These are phyloP conservation scores for Linnaemya tessellans DNA, from an alignment of 2,888 invertebrate species.

Conservation along the genomic window DNA sequence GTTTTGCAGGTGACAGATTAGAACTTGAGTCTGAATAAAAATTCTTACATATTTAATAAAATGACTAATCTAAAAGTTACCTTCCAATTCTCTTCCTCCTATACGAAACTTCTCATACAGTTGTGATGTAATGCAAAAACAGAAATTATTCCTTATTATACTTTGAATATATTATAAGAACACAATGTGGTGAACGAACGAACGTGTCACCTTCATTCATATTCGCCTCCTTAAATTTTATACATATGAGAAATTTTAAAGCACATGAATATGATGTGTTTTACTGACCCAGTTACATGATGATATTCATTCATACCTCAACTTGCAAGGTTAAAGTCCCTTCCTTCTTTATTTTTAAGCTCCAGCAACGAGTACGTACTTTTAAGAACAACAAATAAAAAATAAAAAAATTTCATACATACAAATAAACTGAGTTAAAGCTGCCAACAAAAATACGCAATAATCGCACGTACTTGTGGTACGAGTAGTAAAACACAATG, in stretches of 20 bases:
- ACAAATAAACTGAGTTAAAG: conserved; percentile 28
- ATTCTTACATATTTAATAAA: no score
- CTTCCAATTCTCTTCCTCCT: neutral
- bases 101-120: conserved; percentile 18
- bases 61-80: neutral
- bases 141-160: neutral
- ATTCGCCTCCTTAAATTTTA: conserved; percentile 58
- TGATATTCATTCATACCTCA: conserved; percentile 60
- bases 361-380: conserved; percentile 58
- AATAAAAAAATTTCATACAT: neutral
- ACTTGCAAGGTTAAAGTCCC: conserved; percentile 64
- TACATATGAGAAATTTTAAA: conserved; percentile 58
- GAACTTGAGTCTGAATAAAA: no score
- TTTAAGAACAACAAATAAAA: conserved; percentile 12
- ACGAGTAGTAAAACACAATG: neutral
- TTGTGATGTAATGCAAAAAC: neutral
- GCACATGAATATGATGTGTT: conserved; percentile 60
- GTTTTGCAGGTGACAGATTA: no score
- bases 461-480: conserved; percentile 14
- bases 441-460: conserved; percentile 7
- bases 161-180: conserved; percentile 22
- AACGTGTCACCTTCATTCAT: conserved; percentile 41
- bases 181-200: conserved; percentile 41
- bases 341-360: conserved; percentile 19
- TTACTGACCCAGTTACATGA: conserved; percentile 71